A percentile compares a stretch with the other conserved stretches of the same genome.
These are phyloP conservation scores for Tangara arthus DNA, from an alignment of 2,797 vertebrate genomes.

Conservation along the genomic window DNA sequence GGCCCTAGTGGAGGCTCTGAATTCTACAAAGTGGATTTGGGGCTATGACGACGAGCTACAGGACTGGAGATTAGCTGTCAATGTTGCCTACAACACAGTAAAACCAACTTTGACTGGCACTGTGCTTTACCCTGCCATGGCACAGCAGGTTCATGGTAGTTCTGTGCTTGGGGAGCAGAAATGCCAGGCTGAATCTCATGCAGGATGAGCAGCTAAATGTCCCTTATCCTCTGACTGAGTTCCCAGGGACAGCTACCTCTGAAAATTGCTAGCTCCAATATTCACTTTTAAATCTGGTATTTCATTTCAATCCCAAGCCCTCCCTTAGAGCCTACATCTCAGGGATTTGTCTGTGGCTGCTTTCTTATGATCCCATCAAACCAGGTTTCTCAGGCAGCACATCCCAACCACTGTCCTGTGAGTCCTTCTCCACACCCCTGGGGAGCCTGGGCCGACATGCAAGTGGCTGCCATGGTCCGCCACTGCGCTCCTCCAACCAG, in stretches of 20 bases:
- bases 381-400: background rate
- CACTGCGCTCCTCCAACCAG: rapidly evolving
- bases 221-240: background rate
- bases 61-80: background rate
- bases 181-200: background rate
- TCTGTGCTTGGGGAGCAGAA: background rate
- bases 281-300: background rate
- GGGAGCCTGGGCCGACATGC: background rate
- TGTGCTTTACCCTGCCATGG: background rate
- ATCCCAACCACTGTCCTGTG: background rate
- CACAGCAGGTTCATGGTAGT: background rate
- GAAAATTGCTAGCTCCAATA: background rate
- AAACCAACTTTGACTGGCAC: background rate
- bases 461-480: background rate
- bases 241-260: background rate
- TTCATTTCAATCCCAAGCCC: background rate
- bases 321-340: background rate
- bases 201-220: background rate
- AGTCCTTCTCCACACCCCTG: rapidly evolving
- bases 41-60: background rate
- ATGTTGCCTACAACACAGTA: background rate
- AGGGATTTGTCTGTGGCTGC: background rate
- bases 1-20: background rate
- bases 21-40: background rate
- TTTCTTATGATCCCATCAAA: background rate